A percentile compares a stretch with the other conserved stretches of the same genome.
These are phyloP conservation scores for Cynodonichthys magdalenae DNA, from an alignment of 2,797 vertebrate species.

Conservation along the genomic window DNA sequence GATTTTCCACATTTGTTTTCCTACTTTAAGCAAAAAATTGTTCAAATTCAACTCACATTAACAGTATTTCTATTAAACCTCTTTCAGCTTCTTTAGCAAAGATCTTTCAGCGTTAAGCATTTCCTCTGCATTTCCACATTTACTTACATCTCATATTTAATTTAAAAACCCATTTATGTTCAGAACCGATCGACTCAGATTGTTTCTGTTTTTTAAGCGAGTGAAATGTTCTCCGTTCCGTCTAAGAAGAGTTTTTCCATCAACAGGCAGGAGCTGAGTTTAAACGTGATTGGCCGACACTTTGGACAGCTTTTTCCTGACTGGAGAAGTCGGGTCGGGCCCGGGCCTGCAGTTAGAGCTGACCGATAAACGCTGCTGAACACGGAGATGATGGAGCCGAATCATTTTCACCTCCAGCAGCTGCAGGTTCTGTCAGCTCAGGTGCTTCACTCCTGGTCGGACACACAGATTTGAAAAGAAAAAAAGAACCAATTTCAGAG, in stretches of 20 bases:
- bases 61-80: no score
- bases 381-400: slow-evolving; percentile 11
- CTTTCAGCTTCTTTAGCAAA: no score
- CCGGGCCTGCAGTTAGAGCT: slow-evolving; percentile 9
- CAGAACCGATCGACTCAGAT: not conserved
- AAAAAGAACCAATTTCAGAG: not conserved
- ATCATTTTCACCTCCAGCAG: slow-evolving; percentile 21
- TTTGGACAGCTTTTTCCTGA: slow-evolving; percentile 28
- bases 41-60: no score
- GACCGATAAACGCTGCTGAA: slow-evolving; percentile 27
- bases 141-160: not conserved
- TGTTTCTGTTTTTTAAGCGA: not conserved
- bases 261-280: slow-evolving; percentile 24
- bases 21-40: no score
- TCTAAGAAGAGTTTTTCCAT: slow-evolving; percentile 6
- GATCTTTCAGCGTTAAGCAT: no score
- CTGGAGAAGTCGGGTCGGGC: slow-evolving; percentile 4
- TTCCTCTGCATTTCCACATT: no score
- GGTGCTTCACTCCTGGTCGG: slow-evolving; percentile 24
- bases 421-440: slow-evolving; percentile 19
- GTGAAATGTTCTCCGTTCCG: not conserved
- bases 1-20: no score
- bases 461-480: not conserved
- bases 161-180: not conserved
- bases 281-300: slow-evolving; percentile 8